phyloP scores from a whole-genome alignment of 2,113 vertebrate species.

The Megalops atlanticus region DNA sequence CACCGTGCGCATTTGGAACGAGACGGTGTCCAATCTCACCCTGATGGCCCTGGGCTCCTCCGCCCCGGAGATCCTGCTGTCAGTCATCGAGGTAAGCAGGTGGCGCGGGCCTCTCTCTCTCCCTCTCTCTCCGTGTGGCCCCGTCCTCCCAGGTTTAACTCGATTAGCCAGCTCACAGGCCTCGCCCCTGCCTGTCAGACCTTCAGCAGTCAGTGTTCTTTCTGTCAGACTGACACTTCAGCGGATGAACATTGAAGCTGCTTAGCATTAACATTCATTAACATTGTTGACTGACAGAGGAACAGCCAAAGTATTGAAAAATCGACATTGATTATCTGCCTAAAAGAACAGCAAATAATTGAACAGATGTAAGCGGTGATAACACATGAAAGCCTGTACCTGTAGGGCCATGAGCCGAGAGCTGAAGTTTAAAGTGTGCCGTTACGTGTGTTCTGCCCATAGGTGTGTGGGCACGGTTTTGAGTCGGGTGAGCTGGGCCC shows the following conservation, averaged over 20 bases:
- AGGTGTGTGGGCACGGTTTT: conserved; percentile 90
- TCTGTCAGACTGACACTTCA: too few relatives aligned
- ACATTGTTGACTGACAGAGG: too few relatives aligned
- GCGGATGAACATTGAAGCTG: too few relatives aligned
- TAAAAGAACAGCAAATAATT: too few relatives aligned
- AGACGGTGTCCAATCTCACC: conserved; percentile 93
- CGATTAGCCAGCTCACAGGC: not conserved
- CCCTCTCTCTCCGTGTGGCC: not conserved
- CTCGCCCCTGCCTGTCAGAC: not conserved
- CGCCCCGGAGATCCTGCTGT: conserved; percentile 91
- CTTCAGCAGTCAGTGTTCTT: not conserved
- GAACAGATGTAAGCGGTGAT: too few relatives aligned
- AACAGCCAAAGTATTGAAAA: too few relatives aligned
- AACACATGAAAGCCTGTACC: not conserved
- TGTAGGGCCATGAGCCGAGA: not conserved
- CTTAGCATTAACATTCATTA: too few relatives aligned
- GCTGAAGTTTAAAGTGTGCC: not conserved
- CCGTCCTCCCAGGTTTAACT: not conserved
- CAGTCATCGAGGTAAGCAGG: conserved; percentile 52
- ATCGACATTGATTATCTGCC: too few relatives aligned
- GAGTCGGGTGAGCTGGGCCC: conserved; percentile 85
- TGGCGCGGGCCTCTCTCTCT: not conserved
- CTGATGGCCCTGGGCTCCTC: conserved; percentile 94
- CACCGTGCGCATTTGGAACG: conserved; percentile 95
- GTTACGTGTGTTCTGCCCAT: not conserved